phyloP scores from a whole-genome alignment of 1,140 invertebrate genomes.

The Cydia amplana region DNA sequence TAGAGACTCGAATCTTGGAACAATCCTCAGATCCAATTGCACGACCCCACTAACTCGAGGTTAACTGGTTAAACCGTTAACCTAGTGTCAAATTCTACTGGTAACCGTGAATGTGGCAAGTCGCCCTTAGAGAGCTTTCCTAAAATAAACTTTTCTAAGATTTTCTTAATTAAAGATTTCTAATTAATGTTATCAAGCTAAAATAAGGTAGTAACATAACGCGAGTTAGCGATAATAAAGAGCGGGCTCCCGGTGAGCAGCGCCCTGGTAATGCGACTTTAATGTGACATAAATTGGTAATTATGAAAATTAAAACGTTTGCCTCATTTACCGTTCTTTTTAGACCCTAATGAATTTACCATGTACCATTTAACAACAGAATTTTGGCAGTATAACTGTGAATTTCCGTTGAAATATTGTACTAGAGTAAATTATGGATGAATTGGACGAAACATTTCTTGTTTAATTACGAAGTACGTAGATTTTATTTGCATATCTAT shows the following conservation, averaged over 20 bases:
- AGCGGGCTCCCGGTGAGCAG: neutral
- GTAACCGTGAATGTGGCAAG: too few relatives aligned
- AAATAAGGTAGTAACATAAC: neutral
- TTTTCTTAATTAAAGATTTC: too few relatives aligned
- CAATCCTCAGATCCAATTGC: too few relatives aligned
- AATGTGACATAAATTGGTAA: neutral
- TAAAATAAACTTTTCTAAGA: neutral
- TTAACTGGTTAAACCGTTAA: too few relatives aligned
- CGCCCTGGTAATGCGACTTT: neutral
- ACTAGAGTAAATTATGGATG: slow-evolving; percentile 11
- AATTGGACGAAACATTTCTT: neutral
- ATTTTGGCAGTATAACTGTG: neutral
- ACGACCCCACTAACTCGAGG: too few relatives aligned
- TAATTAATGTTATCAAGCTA: neutral
- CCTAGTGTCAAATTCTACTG: too few relatives aligned
- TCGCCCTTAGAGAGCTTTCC: neutral
- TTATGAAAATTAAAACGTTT: slow-evolving; percentile 6
- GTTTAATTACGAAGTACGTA: neutral
- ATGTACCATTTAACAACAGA: neutral
- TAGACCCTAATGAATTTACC: neutral
- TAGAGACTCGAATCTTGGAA: too few relatives aligned
- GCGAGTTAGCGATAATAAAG: neutral
- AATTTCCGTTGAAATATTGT: neutral
- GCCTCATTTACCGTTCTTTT: neutral
- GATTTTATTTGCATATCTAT: slow-evolving; percentile 28